Base-by-base conservation (phyloP, 2,888 invertebrate species). In the Monopis laevigella region DNA sequence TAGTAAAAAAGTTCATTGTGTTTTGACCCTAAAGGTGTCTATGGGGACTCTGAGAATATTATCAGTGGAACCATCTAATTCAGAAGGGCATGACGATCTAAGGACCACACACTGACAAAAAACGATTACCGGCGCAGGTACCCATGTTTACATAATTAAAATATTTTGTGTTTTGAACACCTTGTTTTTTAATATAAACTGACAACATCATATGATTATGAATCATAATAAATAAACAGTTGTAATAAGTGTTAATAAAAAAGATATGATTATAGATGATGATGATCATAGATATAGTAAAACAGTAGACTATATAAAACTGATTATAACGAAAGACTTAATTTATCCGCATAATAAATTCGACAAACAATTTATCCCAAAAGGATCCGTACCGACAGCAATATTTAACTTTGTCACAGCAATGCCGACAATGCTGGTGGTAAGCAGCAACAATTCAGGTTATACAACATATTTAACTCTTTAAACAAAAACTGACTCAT, bases 101-200 rank as follows among this genome's bases (percentile, higher is more conserved):
- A 44, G 51, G 62, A 60, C 62, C 66, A 60, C 67, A 66, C 63
- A 59, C 50, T 54, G 50, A 21, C 21, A 36, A 36, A n/a, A 36
- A 36, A 19, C 36, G 36, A 36, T 36, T 36, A 36, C 32, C 32
- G 14, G 17, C 21, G 17, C 13, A 11, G 36, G 36, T 36, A 36
- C 14, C 36, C 21, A 12, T 43, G 45, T 48, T 46, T 46, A 48
- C 47, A 46, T 46, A 47, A 48, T 46, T 47, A 45, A 48, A 45
- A 47, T 44, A 39, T 42, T 40, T 41, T 47, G 40, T 46, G 43
- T 47, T 41, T 13, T 24, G 28, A 26, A n/a, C n/a, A n/a, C n/a
- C n/a, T n/a, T n/a, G n/a, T n/a, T n/a, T n/a, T n/a, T 28, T 14
- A 29, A 40, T 34, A 40, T 43, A 46, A 46, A 45, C 43, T 41